These are phyloP conservation scores for Cyclura pinguis DNA, from an alignment of 2,797 vertebrate species.

Conservation along the genomic window DNA sequence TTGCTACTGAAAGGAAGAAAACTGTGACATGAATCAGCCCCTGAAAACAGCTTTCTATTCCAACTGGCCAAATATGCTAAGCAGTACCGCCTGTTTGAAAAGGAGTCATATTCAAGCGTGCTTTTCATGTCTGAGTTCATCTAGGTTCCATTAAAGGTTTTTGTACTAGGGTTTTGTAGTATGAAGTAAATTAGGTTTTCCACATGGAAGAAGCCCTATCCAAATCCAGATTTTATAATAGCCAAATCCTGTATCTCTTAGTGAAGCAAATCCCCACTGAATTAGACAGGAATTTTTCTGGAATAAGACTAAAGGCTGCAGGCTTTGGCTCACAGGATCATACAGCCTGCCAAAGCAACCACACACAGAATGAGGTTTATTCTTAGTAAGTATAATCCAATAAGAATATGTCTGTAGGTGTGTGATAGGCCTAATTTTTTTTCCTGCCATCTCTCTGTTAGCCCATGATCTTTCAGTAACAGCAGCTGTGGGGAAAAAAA, in stretches of 20 bases:
- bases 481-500: conserved; percentile 32
- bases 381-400: conserved; percentile 75
- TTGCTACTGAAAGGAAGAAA: not conserved
- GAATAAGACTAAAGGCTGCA: conserved; percentile 74
- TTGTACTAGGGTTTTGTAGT: conserved; percentile 36
- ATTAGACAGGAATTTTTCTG: conserved; percentile 74
- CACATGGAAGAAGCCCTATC: conserved; percentile 20
- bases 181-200: conserved; percentile 50
- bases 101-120: conserved; percentile 13
- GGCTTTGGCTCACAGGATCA: conserved; percentile 76
- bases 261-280: conserved; percentile 64
- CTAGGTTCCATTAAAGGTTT: conserved; percentile 29
- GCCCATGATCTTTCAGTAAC: conserved; percentile 31
- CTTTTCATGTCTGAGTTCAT: conserved; percentile 38
- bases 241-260: conserved; percentile 64
- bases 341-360: conserved; percentile 76
- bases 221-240: conserved; percentile 48
- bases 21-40: not conserved
- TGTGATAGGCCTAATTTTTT: conserved; percentile 71
- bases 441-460: conserved; percentile 49
- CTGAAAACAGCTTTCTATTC: not conserved
- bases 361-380: conserved; percentile 74
- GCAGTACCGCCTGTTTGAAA: conserved; percentile 41
- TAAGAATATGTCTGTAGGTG: conserved; percentile 71
- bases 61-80: conserved; percentile 38